Evolutionary conservation across 37 sponge, comb jelly and placozoan species (phyloP), one percentile per base, ranked within the genome.

Genomic region (Chondrilla cf. caribensis): DNA sequence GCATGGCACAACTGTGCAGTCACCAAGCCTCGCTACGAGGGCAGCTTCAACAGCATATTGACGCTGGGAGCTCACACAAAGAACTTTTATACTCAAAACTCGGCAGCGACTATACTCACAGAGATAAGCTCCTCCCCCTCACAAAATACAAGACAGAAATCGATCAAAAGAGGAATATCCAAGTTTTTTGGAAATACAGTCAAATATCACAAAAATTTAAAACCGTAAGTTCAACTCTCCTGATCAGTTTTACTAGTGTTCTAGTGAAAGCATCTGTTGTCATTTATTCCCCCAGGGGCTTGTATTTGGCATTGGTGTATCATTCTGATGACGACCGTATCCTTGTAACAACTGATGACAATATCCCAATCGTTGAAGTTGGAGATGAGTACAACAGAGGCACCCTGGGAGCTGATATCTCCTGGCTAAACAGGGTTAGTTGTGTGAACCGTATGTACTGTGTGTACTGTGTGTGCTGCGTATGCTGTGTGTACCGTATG

Each of bases 311-410:
- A 5, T 78, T 80, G 0, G 64, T 93, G 2, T 35, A 89, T 39
- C 86, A 93, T 60, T 78, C 90, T 1, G 84, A 83, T 67, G 89
- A 93, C 4, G 80, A 47, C 33, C 60, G 81, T 39, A 65, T 93
- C 1, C 82, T 93, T n/a, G 81, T 83, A 33, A 89, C 89, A 18
- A 64, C 81, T 3, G 93, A 93, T 55, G 93, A 93, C 39, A 65
- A 93, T 54, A 3, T 93, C 28, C 93, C 93, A 0, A 81, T 89
- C 22, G 71, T 93, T n/a, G 93, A 93, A 39, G 87, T 93, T 24
- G 85, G 83, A 4, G 93, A 93, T 26, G 78, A 86, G 24, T 84
- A 78, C 78, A 55, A 71, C 57, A 42, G 83, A 36, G 78, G 47
- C 29, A 58, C 87, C 24, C 71, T 89, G 14, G 90, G 90, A 36